Evolutionary conservation across 1,140 invertebrate species (phyloP), one percentile per base, ranked within the genome.

Genomic region (Laodelphax striatellus): DNA sequence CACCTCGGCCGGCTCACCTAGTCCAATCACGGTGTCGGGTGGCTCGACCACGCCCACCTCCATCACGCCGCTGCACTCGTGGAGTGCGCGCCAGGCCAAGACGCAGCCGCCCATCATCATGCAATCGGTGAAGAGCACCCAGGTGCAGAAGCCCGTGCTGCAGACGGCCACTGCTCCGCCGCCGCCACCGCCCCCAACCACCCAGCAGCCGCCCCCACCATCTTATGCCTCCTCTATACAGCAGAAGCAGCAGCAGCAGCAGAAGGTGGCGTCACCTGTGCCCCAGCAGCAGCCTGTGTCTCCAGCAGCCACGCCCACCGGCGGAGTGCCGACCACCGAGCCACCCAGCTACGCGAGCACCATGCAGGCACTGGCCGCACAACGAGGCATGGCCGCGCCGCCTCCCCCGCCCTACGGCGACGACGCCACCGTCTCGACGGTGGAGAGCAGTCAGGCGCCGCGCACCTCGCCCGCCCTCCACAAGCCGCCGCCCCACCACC

Each of bases 101-200:
- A 86, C 85, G 1, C 92, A 95, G 68, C 85, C 90, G 14, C 92
- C 92, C 0, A 91, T 96, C 58, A 94, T 96, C 34, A 95, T 96
- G 92, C 92, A 96, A 70, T 92, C 90, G 21, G 94, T 96, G 1
- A 94, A 93, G 70, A 93, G 90, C 76, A 94, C 90, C 0, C 90
- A 93, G 72, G 92, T 95, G 5, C 90, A 94, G 68, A 96, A 96
- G 72, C 94, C 94, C 0, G 82, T 94, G 0, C 73, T 95, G 41
- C 93, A 96, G 72, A 96, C 92, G 6, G 94, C 94, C 0, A 91
- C 94, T 9, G 92, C 91, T 14, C 92, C 92, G 0, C 84, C 87
- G 0, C 81, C 86, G 1, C 88, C 88, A 5, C 24, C 24, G 24
- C 24, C n/a, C n/a, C 77, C 77, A 3, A 77, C 79, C 5, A 67